phyloP scores from a whole-genome alignment of 1,140 invertebrate genomes.

The Lutraria rhynchaena region DNA sequence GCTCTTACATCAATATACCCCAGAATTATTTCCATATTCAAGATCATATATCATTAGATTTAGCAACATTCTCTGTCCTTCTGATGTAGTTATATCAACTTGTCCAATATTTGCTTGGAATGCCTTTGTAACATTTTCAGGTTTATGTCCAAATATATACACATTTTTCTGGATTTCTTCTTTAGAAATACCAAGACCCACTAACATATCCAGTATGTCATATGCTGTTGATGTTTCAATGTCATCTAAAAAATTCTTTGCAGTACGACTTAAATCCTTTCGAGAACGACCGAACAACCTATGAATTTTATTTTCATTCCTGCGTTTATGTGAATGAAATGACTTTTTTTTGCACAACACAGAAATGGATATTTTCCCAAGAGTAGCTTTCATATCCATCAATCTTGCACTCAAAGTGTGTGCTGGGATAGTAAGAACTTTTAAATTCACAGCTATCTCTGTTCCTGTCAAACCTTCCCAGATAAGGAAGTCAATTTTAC shows the following conservation, averaged over 20 bases:
- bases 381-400: conserved; percentile 13
- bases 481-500: conserved; percentile 11
- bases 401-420: background rate
- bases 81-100: background rate
- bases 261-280: background rate
- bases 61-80: conserved; percentile 8
- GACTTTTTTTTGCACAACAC: background rate
- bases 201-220: background rate
- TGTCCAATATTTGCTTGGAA: background rate
- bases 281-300: background rate
- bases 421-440: background rate
- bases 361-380: background rate
- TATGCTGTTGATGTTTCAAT: background rate
- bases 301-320: background rate
- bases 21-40: conserved; percentile 10
- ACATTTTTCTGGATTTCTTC: background rate
- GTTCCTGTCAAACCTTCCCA: background rate
- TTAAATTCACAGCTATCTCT: conserved; percentile 5
- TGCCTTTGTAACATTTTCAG: background rate
- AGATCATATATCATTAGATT: conserved; percentile 13
- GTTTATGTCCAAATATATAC: background rate
- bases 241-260: background rate
- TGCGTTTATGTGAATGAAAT: background rate
- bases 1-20: too few relatives aligned
- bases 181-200: background rate